Percentiles rank a stretch among this genome's conserved stretches.
These are phyloP conservation scores for Meloidogyne chitwoodi DNA, from an alignment of 1,140 invertebrate genomes.

Conservation along the genomic window DNA sequence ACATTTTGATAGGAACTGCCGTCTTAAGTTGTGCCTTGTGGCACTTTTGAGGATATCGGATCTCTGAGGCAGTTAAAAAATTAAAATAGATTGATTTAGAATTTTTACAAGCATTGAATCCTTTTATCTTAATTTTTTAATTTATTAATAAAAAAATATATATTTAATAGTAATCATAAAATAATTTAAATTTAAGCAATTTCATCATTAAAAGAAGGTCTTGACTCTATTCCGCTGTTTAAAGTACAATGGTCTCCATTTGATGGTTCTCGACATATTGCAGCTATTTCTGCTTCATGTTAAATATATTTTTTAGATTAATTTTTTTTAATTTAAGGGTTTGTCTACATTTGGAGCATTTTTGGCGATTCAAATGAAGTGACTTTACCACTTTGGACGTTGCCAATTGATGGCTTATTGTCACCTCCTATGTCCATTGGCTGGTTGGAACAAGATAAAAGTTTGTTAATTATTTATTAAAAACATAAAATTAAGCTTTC, in stretches of 20 bases:
- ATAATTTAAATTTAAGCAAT: background rate
- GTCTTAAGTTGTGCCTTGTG: background rate
- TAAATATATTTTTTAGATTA: background rate
- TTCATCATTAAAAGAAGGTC: background rate
- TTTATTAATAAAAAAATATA: no score
- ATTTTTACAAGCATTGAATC: no score
- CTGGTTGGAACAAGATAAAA: slow-evolving; percentile 13
- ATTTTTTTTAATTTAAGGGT: background rate
- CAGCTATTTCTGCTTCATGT: slow-evolving; percentile 2
- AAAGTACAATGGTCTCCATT: slow-evolving; percentile 4
- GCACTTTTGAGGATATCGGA: background rate
- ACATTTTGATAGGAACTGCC: slow-evolving; percentile 6
- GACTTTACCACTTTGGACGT: background rate
- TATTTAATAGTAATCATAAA: no score
- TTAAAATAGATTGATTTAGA: no score
- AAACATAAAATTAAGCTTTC: background rate
- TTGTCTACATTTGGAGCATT: slow-evolving; percentile 14
- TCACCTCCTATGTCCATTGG: slow-evolving; percentile 11
- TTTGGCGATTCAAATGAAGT: background rate
- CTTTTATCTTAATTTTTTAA: no score
- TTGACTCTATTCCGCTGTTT: slow-evolving; percentile 5
- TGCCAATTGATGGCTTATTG: slow-evolving; percentile 1
- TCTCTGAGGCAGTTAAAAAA: slow-evolving; percentile 5
- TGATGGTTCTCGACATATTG: slow-evolving; percentile 9
- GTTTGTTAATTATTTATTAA: background rate